Base-by-base conservation (phyloP, 2,797 vertebrate species). In the Apogon talboti region DNA sequence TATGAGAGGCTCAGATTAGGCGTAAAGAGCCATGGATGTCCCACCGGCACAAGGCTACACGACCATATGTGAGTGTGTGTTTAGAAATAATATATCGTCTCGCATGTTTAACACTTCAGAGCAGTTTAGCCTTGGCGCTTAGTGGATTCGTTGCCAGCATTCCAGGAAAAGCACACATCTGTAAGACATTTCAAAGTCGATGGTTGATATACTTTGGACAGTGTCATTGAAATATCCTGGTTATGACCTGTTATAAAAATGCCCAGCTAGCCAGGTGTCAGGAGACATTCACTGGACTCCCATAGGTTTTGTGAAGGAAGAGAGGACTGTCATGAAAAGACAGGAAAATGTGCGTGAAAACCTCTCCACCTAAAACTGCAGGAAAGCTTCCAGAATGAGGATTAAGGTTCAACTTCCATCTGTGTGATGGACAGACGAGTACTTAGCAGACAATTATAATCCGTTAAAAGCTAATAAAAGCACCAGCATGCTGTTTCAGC, bases 361-460 rank as follows among this genome's bases (percentile, higher is more conserved):
- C 78, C 86, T 86, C 82, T 76, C 74, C 59, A 77, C 75, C 87
- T 70, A 57, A 72, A 78, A 89, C 82, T 81, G 81, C 84, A 82
- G 80, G 78, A 87, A 76, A 73, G 87, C 83, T 87, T 93, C 88
- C 85, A 90, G 81, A 85, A 86, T 65, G 55, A 79, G 87, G 86
- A 91, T 93, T 92, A 91, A 78, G 86, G 89, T 91, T 92, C 89
- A 91, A 60, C 46, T 86, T 89, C 87, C 92, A 92, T 91, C 92
- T 91, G 85, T 83, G 79, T 81, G 88, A 72, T 60, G 79, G 88
- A 91, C 89, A 92, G 86, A 90, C 66, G 64, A 86, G 85, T 79
- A 85, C 84, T 88, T 88, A 92, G 87, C 82, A 92, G 89, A 94
- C 82, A 93, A 92, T 92, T 92, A 87, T 87, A 91, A 91, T 91